These are phyloP conservation scores for Phylloscopus trochiloides DNA, from an alignment of 2,113 vertebrate species.

Conservation along the genomic window DNA sequence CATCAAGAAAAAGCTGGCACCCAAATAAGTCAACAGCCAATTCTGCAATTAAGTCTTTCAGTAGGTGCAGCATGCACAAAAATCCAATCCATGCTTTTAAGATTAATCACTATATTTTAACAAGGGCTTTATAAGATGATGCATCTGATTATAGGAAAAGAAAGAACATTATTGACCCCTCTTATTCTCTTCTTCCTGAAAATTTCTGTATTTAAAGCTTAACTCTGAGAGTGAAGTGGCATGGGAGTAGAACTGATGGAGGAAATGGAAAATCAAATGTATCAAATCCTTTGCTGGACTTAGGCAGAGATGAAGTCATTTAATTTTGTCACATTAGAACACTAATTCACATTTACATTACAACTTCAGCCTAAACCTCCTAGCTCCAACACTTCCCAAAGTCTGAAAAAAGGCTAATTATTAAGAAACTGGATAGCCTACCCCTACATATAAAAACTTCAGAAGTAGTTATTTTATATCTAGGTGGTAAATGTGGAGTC, in stretches of 20 bases:
- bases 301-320: background rate
- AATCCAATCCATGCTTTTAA: fast-evolving
- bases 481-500: background rate
- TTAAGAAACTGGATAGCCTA: constrained; percentile 14
- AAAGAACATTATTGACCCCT: background rate
- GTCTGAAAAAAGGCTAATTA: background rate
- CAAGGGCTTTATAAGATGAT: background rate
- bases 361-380: background rate
- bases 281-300: background rate
- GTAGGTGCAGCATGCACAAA: background rate
- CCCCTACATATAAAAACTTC: background rate
- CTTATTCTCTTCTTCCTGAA: background rate
- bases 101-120: background rate
- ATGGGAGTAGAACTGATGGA: background rate
- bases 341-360: background rate
- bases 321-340: background rate
- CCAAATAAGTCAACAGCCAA: background rate
- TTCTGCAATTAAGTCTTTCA: background rate
- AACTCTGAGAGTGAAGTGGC: background rate
- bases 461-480: background rate
- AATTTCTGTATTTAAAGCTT: background rate
- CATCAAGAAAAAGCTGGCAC: background rate
- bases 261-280: background rate
- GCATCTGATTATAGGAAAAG: background rate
- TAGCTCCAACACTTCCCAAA: background rate